Conservation (phyloP, 1,140 invertebrate genomes). For the Drosophila kepulauana region DNA sequence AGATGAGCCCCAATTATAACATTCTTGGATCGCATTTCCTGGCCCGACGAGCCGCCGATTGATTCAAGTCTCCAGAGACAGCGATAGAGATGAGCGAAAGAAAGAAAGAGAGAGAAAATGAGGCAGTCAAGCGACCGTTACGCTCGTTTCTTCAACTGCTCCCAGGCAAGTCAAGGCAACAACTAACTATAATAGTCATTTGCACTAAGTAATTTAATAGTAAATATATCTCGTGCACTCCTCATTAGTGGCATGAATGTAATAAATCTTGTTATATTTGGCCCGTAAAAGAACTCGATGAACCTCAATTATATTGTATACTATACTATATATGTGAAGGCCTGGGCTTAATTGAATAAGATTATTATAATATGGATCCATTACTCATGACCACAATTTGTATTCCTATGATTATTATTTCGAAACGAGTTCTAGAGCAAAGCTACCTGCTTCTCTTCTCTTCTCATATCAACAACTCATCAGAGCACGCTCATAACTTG, state of each 20-base stretch:
- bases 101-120: conserved; percentile 5
- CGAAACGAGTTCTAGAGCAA: conserved; percentile 1
- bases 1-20: conserved; percentile 22
- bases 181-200: conserved; percentile 17
- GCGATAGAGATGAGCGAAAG: not conserved
- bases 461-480: not conserved
- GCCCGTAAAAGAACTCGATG: conserved; percentile 5
- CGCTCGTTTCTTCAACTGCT: conserved; percentile 2
- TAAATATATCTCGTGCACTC: conserved; percentile 32
- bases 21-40: conserved; percentile 33
- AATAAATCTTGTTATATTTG: conserved; percentile 30
- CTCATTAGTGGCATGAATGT: conserved; percentile 26
- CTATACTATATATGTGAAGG: not conserved
- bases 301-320: conserved; percentile 15
- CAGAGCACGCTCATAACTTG: conserved; percentile 11
- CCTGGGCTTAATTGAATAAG: conserved; percentile 18
- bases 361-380: conserved; percentile 21
- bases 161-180: not conserved
- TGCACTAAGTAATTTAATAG: conserved; percentile 33
- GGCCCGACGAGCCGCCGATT: conserved; percentile 10
- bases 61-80: conserved; percentile 19
- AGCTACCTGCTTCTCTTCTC: not conserved
- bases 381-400: conserved; percentile 12
- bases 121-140: conserved; percentile 17
- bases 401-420: conserved; percentile 13